phyloP scores from a whole-genome alignment of 2,888 invertebrate species.

The Caenorhabditis japonica region DNA sequence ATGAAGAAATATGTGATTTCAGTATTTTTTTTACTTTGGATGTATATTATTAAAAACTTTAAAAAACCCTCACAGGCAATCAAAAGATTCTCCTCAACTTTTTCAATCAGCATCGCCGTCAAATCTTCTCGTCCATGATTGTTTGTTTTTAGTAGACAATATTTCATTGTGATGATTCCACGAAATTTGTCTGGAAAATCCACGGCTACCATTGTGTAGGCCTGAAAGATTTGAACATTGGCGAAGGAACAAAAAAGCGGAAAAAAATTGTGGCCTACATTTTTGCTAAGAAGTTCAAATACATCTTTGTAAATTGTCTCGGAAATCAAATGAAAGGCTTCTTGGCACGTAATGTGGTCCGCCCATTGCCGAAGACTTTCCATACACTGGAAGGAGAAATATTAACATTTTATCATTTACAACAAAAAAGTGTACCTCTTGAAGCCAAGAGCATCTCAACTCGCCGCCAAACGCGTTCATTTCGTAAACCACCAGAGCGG shows the following conservation, averaged over 20 bases:
- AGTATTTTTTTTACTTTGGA: no score
- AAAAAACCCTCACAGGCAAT: slow-evolving; percentile 35
- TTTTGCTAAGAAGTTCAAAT: slow-evolving; percentile 13
- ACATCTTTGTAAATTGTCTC: slow-evolving; percentile 23
- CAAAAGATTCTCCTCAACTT: slow-evolving; percentile 39
- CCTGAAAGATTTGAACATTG: slow-evolving; percentile 36
- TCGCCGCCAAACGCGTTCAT: slow-evolving; percentile 22
- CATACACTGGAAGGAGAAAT: slow-evolving; percentile 8
- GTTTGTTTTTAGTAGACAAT: slow-evolving; percentile 51
- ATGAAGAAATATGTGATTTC: neutral
- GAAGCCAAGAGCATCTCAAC: slow-evolving; percentile 32
- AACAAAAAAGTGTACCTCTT: slow-evolving; percentile 7
- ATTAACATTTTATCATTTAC: no score
- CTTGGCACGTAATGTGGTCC: slow-evolving; percentile 10
- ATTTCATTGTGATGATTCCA: slow-evolving; percentile 47
- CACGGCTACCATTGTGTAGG: slow-evolving; percentile 50
- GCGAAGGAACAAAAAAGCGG: neutral
- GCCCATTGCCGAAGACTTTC: slow-evolving; percentile 24
- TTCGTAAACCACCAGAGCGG: slow-evolving; percentile 15
- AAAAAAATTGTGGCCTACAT: neutral
- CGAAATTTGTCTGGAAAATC: slow-evolving; percentile 48
- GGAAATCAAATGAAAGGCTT: slow-evolving; percentile 17
- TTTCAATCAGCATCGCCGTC: slow-evolving; percentile 29
- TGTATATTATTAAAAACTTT: neutral
- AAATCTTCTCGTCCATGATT: slow-evolving; percentile 50